Conservation (phyloP, 1,140 invertebrate species). For the Aphaenogaster ashmeadi region DNA sequence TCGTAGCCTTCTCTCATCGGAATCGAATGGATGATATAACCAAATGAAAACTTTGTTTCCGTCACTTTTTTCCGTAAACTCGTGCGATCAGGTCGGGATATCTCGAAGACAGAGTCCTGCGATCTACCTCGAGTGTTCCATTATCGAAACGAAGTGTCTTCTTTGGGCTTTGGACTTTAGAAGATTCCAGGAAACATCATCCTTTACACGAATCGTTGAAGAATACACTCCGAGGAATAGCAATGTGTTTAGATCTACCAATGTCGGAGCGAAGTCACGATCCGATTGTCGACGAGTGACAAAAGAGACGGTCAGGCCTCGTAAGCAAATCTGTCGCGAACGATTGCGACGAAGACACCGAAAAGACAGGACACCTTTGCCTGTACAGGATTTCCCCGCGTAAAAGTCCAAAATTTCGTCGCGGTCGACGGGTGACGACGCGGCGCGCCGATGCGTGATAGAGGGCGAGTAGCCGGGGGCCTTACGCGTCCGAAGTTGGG, state of each 20-base stretch:
- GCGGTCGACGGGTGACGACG: slow-evolving; percentile 31
- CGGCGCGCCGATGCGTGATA: slow-evolving; percentile 49
- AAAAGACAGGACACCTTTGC: neutral
- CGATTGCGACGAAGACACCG: neutral
- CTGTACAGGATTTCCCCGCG: neutral
- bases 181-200: neutral
- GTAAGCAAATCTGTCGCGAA: slow-evolving; percentile 12
- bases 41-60: slow-evolving; percentile 1
- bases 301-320: neutral
- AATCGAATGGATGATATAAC: neutral
- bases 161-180: neutral
- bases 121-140: slow-evolving; percentile 10
- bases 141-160: neutral
- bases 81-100: neutral
- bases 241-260: neutral
- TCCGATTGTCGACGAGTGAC: slow-evolving; percentile 31
- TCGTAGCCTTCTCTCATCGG: neutral
- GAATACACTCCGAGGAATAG: neutral
- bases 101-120: neutral
- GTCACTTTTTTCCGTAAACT: slow-evolving; percentile 18
- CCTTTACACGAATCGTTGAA: slow-evolving; percentile 13
- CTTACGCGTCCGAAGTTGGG: slow-evolving; percentile 54
- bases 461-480: slow-evolving; percentile 59
- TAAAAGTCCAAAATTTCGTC: slow-evolving; percentile 37
- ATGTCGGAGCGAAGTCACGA: slow-evolving; percentile 12